A percentile compares a stretch with the other conserved stretches of the same genome.
These are phyloP conservation scores for Carassius gibelio DNA, from an alignment of 2,113 vertebrate genomes.

Conservation along the genomic window DNA sequence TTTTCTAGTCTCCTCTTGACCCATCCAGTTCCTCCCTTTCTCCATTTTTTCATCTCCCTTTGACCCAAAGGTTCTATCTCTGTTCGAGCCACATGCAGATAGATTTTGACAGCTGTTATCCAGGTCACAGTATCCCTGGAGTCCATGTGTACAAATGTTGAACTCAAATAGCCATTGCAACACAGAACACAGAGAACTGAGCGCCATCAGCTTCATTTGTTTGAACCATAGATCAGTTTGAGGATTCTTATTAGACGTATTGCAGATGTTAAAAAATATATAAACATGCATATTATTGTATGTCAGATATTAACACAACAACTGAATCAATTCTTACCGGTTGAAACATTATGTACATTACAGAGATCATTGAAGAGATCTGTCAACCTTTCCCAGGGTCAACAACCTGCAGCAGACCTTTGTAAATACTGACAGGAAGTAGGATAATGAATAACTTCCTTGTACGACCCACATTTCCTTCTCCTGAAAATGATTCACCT, in stretches of 20 bases:
- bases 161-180: constrained; percentile 46
- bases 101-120: constrained; percentile 48
- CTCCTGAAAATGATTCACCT: constrained; percentile 4
- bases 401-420: not conserved
- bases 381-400: not conserved
- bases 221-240: not conserved
- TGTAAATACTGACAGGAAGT: constrained; percentile 32
- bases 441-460: constrained; percentile 33
- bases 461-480: not conserved
- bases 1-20: not conserved
- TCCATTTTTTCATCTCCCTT: constrained; percentile 21
- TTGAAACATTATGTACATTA: not conserved
- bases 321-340: not conserved
- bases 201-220: not conserved
- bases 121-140: constrained; percentile 46
- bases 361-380: constrained; percentile 5
- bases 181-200: constrained; percentile 33
- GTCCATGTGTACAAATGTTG: constrained; percentile 45
- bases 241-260: not conserved
- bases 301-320: not conserved
- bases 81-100: constrained; percentile 27
- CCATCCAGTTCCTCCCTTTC: not conserved
- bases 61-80: constrained; percentile 20
- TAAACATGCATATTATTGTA: not conserved
- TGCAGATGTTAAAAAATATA: not conserved